Conservation (phyloP, 2,888 invertebrate species). For the Andrena trimmerana region DNA sequence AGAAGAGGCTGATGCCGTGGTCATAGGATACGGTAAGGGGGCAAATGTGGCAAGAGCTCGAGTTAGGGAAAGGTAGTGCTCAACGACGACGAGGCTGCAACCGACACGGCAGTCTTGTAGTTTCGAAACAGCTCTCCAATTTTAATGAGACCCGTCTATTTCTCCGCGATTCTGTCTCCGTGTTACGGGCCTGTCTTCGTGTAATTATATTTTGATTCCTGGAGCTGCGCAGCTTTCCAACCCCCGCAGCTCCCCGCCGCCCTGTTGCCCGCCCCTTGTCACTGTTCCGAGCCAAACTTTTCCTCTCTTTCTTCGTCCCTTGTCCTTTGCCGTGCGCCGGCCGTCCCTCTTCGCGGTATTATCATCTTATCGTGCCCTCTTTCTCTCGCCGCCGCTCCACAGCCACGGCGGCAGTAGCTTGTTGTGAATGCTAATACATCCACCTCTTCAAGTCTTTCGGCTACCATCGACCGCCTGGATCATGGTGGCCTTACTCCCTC, state of each 20-base stretch:
- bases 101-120: slow-evolving; percentile 83
- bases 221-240: slow-evolving; percentile 57
- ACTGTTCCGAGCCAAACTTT: slow-evolving; percentile 51
- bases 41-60: slow-evolving; percentile 43
- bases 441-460: slow-evolving; percentile 58
- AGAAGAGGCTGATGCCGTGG: slow-evolving; percentile 18
- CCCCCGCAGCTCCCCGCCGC: slow-evolving; percentile 15
- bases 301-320: slow-evolving; percentile 40
- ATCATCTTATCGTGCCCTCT: slow-evolving; percentile 37
- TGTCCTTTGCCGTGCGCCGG: slow-evolving; percentile 14
- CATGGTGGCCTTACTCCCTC: slow-evolving; percentile 46
- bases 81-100: slow-evolving; percentile 78
- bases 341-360: slow-evolving; percentile 25
- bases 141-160: slow-evolving; percentile 84
- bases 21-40: slow-evolving; percentile 38
- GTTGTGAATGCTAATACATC: slow-evolving; percentile 82
- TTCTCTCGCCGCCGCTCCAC: slow-evolving; percentile 25
- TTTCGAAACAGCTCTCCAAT: slow-evolving; percentile 84
- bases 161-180: slow-evolving; percentile 81
- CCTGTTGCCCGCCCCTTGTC: slow-evolving; percentile 54
- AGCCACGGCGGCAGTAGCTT: slow-evolving; percentile 71
- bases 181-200: slow-evolving; percentile 80
- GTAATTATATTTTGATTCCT: slow-evolving; percentile 83
- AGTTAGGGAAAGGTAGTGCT: slow-evolving; percentile 73
- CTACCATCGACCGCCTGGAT: slow-evolving; percentile 54